Base-by-base conservation (phyloP, 2,113 vertebrate species). In the Cololabis saira region DNA sequence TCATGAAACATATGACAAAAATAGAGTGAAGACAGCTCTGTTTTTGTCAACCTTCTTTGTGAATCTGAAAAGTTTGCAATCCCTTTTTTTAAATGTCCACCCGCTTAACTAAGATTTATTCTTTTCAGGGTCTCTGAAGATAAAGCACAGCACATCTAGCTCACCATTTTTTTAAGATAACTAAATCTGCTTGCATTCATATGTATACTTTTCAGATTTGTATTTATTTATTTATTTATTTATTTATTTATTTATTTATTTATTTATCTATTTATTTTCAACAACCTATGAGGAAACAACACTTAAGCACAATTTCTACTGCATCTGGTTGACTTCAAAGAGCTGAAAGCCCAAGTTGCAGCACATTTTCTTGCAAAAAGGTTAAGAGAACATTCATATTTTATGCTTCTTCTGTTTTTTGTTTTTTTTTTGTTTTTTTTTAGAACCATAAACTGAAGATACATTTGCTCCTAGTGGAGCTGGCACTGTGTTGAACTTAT, bases 101-200 rank as follows among this genome's bases (percentile, higher is more conserved):
- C 64, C 77, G 74, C 65, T 76, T 74, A 54, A 37, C 78, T 76
- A 57, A 69, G 61, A 74, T 54, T 55, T 12, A 6, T 66, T 51
- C 55, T 33, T 13, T 8, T 64, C 33, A 76, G 61, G 61, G 60
- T 69, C 68, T 80, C 30, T 60, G 72, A 84, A 78, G 77, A 89
- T 78, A 82, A 83, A 89, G 87, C 89, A 88, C 84, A 84, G 70
- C 66, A 79, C 74, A 86, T 82, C 77, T 63, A 76, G 60, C 65
- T 65, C 51, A 68, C 61, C 74, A 21, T 68, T 77, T n/a, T 80
- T 47, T 80, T 65, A 76, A 81, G 59, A 78, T 37, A 72, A 65
- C 61, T 65, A 64, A 67, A 84, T 85, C 84, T 86, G 78, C 87
- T 91, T 87, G 67, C 51, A 75, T 71, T 71, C 76, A 58, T 66